Percentiles rank a stretch among this genome's conserved stretches.
phyloP scores from a whole-genome alignment of 2,797 vertebrate species.

The Falco cherrug region DNA sequence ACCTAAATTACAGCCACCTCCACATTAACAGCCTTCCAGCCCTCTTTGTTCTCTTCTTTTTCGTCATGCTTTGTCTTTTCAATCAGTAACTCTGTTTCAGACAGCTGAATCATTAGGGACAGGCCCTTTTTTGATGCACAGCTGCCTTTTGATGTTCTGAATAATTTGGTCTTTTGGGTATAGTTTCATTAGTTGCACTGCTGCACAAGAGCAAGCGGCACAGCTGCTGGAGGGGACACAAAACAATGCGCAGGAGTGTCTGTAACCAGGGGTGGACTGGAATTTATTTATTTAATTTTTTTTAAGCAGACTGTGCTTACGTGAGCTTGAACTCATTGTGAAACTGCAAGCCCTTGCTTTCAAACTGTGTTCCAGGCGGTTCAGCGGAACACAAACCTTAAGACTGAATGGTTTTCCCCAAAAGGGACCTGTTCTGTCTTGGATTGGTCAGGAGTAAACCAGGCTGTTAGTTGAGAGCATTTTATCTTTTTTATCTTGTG shows the following conservation, averaged over 20 bases:
- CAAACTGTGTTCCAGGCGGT: not conserved
- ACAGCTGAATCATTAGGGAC: not conserved
- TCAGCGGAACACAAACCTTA: not conserved
- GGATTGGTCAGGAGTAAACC: not conserved
- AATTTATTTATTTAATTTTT: too few relatives aligned
- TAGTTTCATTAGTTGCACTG: not conserved
- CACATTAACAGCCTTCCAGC: conserved; percentile 19
- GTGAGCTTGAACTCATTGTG: not conserved
- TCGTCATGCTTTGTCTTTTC: conserved; percentile 39
- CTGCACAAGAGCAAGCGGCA: not conserved
- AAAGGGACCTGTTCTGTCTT: not conserved
- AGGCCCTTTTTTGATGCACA: not conserved
- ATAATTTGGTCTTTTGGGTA: not conserved
- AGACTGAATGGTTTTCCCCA: not conserved
- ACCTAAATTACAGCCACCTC: conserved; percentile 53
- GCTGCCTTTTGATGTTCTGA: not conserved
- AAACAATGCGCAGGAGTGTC: too few relatives aligned
- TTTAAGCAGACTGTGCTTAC: not conserved
- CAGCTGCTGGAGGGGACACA: not conserved
- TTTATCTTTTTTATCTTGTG: not conserved
- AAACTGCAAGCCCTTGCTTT: not conserved
- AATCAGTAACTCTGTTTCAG: not conserved
- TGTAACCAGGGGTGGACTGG: not conserved
- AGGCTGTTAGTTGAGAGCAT: not conserved
- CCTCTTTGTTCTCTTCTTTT: conserved; percentile 21